Conservation (phyloP, 1,140 invertebrate species). For the Schlechtendalia chinensis region DNA sequence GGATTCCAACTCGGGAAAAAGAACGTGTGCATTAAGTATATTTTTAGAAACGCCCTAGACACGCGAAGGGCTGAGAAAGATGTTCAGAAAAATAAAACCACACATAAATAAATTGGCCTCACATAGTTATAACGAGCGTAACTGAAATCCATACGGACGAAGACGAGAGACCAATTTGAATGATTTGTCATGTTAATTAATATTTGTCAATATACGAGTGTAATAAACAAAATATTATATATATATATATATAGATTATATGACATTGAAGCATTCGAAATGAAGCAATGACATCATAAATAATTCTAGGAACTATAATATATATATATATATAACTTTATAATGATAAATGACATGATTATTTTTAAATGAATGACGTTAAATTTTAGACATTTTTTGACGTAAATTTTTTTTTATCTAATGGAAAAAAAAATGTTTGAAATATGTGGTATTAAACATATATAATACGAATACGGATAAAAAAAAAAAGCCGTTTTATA, state of each 20-base stretch:
- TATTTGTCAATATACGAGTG: not conserved
- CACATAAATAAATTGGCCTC: not conserved
- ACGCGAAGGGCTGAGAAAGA: not conserved
- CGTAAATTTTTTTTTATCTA: not conserved
- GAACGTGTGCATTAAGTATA: not conserved
- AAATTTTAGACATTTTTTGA: not conserved
- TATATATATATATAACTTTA: not conserved
- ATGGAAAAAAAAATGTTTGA: too few species aligned
- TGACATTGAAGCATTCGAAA: not conserved
- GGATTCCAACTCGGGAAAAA: not conserved
- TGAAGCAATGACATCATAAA: not conserved
- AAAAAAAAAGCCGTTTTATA: not conserved
- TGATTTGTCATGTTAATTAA: not conserved
- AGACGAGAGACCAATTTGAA: not conserved
- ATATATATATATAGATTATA: not conserved
- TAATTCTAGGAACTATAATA: not conserved
- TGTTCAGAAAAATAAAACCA: not conserved
- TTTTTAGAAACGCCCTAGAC: constrained; percentile 14
- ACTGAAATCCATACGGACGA: not conserved
- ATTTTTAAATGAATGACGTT: not conserved
- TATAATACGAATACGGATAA: not conserved
- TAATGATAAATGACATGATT: not conserved
- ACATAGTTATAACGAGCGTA: not conserved
- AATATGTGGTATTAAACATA: not conserved
- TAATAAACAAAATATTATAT: not conserved